A percentile compares a stretch with the other conserved stretches of the same genome.
These are phyloP conservation scores for Peromyscus maniculatus DNA, from an alignment of 2,113 vertebrate genomes.

Conservation along the genomic window DNA sequence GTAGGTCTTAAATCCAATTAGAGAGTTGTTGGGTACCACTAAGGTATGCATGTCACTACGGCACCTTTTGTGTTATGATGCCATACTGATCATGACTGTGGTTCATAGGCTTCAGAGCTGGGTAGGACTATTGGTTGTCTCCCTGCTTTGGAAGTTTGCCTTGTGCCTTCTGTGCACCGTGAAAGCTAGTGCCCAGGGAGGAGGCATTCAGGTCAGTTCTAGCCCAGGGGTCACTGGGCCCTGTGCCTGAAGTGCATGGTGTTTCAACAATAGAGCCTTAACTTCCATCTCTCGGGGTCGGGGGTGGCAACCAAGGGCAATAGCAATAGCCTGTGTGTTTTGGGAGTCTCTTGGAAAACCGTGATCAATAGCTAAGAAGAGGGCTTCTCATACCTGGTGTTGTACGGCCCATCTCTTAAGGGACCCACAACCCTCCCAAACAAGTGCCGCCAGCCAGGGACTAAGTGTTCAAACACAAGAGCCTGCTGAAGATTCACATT, in stretches of 20 bases:
- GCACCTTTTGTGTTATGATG: neutral
- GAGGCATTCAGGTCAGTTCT: neutral
- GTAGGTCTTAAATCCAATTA: neutral
- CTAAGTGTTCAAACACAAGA: neutral
- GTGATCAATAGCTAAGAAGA: neutral
- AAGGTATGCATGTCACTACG: neutral
- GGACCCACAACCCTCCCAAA: neutral
- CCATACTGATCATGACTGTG: neutral
- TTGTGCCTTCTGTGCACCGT: too few relatives aligned
- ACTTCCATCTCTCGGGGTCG: neutral
- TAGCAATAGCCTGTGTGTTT: neutral
- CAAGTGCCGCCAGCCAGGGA: neutral
- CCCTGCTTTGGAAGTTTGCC: neutral
- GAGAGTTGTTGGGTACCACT: neutral
- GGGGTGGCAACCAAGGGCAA: neutral
- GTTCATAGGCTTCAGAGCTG: neutral
- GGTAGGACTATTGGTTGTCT: neutral
- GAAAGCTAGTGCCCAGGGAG: neutral
- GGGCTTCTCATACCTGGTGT: neutral
- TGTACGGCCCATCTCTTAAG: neutral
- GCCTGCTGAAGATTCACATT: neutral
- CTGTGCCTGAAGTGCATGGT: neutral
- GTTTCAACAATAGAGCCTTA: neutral
- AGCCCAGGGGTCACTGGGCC: neutral
- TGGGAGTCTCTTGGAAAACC: neutral